Evolutionary conservation across 2,888 invertebrate genomes (phyloP), one percentile per base, ranked within the genome.

Genomic region (Drosophila conformis): DNA sequence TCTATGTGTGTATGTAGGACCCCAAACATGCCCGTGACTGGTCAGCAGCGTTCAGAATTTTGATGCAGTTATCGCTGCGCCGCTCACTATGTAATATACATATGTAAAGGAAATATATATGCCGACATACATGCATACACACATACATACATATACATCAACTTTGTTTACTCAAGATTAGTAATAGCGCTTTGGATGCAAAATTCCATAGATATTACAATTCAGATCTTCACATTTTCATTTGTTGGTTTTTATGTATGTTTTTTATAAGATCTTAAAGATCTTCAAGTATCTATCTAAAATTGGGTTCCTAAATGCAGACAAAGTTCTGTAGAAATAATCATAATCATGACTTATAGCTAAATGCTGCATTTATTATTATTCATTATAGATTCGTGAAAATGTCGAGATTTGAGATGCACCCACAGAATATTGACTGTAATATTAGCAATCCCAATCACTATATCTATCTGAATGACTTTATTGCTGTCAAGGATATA

Each of bases 21-120:
- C 54, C 76, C 58, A 31, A 57, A 48, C 63, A 54, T 71, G 61
- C 72, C 81, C 68, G 56, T 71, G 49, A 57, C 64, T 76, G 78
- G 78, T 77, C 78, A 78, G 36, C 71, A 52, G 52, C 66, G 66
- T 67, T 69, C 61, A 49, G 13, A 29, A 58, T 52, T 72, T 63
- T 36, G 57, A 33, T 71, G 77, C 77, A 76, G 51, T 71, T 78
- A 67, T 80, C 80, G 35, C 59, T 64, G 66, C 66, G 38, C 62
- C 70, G 46, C 59, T 76, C 15, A 35, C 38, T 7, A 42, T 57
- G 42, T 49, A 60, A 25, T 33, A 27, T 46, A n/a, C n/a, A n/a
- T n/a, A 46, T 25, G 46, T 15, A 46, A 15, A 25, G 4, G 13
- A 46, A 46, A 15, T 46, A 8, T 15, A 56, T 35, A 58, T 59